These are phyloP conservation scores for Sarcophaga variegata DNA, from an alignment of 2,888 invertebrate genomes.

Conservation along the genomic window DNA sequence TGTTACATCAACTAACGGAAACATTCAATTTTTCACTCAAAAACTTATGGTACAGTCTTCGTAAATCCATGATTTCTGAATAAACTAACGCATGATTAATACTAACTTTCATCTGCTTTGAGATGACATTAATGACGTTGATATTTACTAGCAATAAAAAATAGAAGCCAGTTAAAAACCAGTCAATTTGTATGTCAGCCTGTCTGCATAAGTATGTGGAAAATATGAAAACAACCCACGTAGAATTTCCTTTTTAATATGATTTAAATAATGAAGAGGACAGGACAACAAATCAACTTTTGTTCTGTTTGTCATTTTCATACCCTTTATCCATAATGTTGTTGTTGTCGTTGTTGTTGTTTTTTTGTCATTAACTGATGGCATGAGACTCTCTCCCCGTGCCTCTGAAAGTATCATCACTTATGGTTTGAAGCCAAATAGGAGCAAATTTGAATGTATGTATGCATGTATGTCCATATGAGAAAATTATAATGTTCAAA, in stretches of 20 bases:
- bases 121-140: slow-evolving; percentile 7
- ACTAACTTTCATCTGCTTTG: neutral
- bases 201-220: neutral
- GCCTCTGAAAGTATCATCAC: slow-evolving; percentile 15
- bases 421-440: neutral
- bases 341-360: neutral
- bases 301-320: slow-evolving; percentile 25
- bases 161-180: too few relatives aligned
- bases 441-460: neutral
- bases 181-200: slow-evolving; percentile 5
- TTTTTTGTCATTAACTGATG: slow-evolving; percentile 3
- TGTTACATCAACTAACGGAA: too few relatives aligned
- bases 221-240: slow-evolving; percentile 48
- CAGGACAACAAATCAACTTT: slow-evolving; percentile 51
- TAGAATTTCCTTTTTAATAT: slow-evolving; percentile 37
- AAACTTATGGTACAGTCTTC: too few relatives aligned
- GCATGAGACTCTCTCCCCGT: neutral
- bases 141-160: too few relatives aligned
- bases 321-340: neutral
- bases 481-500: slow-evolving; percentile 51
- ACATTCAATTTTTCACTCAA: too few relatives aligned
- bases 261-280: slow-evolving; percentile 44
- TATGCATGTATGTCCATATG: slow-evolving; percentile 21
- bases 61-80: too few relatives aligned
- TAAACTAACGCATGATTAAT: neutral